Percentiles rank a stretch among this genome's conserved stretches.
phyloP scores from a whole-genome alignment of 2,797 vertebrate species.

The Dicrostonyx torquatus region DNA sequence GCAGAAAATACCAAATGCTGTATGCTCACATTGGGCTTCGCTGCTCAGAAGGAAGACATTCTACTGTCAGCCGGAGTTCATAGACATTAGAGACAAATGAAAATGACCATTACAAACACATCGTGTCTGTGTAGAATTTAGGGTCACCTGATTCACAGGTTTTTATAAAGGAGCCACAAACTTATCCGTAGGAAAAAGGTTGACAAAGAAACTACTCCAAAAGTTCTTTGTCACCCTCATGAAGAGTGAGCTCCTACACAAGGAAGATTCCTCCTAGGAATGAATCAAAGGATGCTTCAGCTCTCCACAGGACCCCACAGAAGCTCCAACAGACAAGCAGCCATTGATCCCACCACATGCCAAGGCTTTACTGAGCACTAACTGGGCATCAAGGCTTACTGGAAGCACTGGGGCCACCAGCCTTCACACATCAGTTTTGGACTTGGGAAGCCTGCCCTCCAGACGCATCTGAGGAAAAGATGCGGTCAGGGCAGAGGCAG shows the following conservation, averaged over 20 bases:
- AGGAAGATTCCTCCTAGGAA: not conserved
- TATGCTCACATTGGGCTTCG: not conserved
- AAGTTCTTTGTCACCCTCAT: not conserved
- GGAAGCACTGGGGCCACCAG: not conserved
- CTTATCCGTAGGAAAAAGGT: not conserved
- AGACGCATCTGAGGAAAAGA: not conserved
- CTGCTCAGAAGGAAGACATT: not conserved
- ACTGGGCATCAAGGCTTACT: not conserved
- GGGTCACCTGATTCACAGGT: not conserved
- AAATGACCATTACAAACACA: not conserved
- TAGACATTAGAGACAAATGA: not conserved
- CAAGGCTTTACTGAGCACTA: not conserved
- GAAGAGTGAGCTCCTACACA: not conserved
- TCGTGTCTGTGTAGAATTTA: not conserved
- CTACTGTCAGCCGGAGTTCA: not conserved
- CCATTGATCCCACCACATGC: not conserved
- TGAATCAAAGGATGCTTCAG: not conserved
- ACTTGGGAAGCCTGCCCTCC: not conserved
- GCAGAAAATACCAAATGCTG: not conserved
- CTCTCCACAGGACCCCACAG: not conserved
- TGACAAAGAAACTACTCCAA: not conserved
- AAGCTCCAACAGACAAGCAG: not conserved
- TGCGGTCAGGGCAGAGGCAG: not conserved
- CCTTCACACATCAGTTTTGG: not conserved
- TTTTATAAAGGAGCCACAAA: not conserved